Percentiles rank a stretch among this genome's conserved stretches.
phyloP scores from a whole-genome alignment of 1,140 invertebrate species.

The Drosophila neocordata region DNA sequence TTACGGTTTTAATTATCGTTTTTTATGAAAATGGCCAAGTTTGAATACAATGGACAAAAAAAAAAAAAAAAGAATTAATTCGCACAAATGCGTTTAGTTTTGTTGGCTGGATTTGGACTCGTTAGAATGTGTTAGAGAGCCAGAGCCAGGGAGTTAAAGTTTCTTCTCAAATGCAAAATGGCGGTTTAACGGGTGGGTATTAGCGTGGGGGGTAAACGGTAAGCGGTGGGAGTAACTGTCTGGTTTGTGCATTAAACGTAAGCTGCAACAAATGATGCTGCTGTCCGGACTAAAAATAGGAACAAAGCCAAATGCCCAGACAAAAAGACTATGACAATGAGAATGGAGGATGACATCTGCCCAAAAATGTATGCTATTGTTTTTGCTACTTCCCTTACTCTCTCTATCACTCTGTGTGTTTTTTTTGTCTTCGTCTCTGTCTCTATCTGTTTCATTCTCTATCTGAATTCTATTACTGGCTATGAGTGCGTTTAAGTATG shows the following conservation, averaged over 20 bases:
- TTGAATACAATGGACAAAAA: neutral
- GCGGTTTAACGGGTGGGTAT: neutral
- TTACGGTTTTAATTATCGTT: neutral
- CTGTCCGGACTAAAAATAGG: conserved; percentile 32
- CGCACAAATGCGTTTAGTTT: conserved; percentile 67
- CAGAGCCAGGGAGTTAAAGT: conserved; percentile 6
- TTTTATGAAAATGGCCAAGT: conserved; percentile 3
- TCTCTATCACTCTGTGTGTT: too few relatives aligned
- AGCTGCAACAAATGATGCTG: conserved; percentile 67
- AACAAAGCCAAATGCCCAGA: conserved; percentile 41
- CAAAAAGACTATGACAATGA: conserved; percentile 30
- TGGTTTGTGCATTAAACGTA: conserved; percentile 62
- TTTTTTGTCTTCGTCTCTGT: neutral
- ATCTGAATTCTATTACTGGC: neutral
- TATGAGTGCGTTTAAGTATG: conserved; percentile 26
- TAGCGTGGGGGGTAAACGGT: neutral
- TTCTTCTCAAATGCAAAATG: conserved; percentile 19
- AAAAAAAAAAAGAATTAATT: conserved; percentile 43
- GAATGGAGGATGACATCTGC: conserved; percentile 43
- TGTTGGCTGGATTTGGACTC: conserved; percentile 21
- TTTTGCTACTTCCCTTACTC: neutral
- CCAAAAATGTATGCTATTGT: conserved; percentile 53
- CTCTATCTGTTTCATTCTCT: neutral
- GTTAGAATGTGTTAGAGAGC: neutral
- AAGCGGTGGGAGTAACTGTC: conserved; percentile 16